Conservation (phyloP, 2,888 invertebrate species). For the Blastobasis lacticolella region DNA sequence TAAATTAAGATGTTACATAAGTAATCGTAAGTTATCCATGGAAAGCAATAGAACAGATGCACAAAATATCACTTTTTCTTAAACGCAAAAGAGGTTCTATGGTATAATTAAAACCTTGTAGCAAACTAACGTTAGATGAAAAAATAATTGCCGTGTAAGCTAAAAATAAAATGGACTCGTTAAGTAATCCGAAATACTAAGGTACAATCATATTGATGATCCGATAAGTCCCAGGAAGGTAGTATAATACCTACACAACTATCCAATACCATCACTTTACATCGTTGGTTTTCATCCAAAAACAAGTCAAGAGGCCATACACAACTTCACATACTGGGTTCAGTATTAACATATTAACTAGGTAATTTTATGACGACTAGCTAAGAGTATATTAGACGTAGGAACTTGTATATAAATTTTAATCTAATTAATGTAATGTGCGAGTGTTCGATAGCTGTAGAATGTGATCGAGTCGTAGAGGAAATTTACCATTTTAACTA, state of each 20-base stretch:
- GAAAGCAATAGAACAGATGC: too few species aligned
- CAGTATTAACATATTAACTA: conserved; percentile 37
- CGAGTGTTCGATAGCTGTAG: conserved; percentile 72
- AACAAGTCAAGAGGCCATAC: conserved; percentile 50
- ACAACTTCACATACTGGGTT: conserved; percentile 36
- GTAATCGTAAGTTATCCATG: neutral
- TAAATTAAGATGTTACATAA: conserved; percentile 16
- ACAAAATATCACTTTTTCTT: too few species aligned
- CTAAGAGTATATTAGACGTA: conserved; percentile 53
- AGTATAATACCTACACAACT: conserved; percentile 9
- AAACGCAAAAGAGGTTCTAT: conserved; percentile 22
- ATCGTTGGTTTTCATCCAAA: conserved; percentile 17
- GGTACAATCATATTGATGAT: neutral
- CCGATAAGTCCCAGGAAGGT: neutral
- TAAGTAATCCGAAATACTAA: neutral
- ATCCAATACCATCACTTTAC: too few species aligned
- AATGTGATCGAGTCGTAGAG: conserved; percentile 59
- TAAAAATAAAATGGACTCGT: conserved; percentile 13
- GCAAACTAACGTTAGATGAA: conserved; percentile 21
- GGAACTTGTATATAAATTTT: conserved; percentile 69
- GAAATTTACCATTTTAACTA: conserved; percentile 31
- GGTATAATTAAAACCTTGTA: conserved; percentile 31
- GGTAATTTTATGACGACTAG: conserved; percentile 42
- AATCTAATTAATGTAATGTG: conserved; percentile 67
- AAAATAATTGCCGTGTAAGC: conserved; percentile 24